Base-by-base conservation (phyloP, 2,888 invertebrate species). In the Ametastegia equiseti region DNA sequence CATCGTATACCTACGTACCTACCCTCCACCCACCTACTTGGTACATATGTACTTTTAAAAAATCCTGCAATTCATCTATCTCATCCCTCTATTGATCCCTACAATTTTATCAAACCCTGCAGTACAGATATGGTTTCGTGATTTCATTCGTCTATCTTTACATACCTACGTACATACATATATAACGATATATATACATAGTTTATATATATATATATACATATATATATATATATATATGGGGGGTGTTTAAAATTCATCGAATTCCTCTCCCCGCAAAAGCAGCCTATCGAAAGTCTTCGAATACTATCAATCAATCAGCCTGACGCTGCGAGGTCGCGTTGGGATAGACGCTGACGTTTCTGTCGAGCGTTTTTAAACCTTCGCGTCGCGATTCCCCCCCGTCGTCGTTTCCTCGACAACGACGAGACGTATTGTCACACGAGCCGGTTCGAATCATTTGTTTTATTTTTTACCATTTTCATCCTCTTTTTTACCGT, bases 231-330 rank as follows among this genome's bases (percentile, higher is more conserved):
- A n/a, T 13, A 6, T 45, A 13, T 45, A 19, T 27, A 9, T 19
- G 7, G 13, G 11, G 15, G n/a, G 27, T 47, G 42, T 47, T 45
- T 71, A n/a, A 71, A 71, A 71, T 45, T 45, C 69, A 71, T 71
- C 69, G 45, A 71, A 71, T 45, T 71, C 39, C 42, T 45, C 69
- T 42, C 42, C 1, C n/a, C n/a, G 15, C 36, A 15, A n/a, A n/a
- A n/a, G n/a, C 30, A 33, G 42, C 69, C 39, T 45, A 71, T 71
- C 39, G 69, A 47, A 45, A 15, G 23, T 45, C 27, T 27, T 45
- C 30, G 45, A 71, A 71, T 45, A 45, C 69, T 45, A 71, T 71
- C 69, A 71, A 67, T 67, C 65, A 67, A 71, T 71, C 69, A 45
- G 19, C 11, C 30, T 30, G 69, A 71, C 69, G 27, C n/a, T n/a